phyloP scores from a whole-genome alignment of 23 tunicate species.

The Clavelina lepadiformis region DNA sequence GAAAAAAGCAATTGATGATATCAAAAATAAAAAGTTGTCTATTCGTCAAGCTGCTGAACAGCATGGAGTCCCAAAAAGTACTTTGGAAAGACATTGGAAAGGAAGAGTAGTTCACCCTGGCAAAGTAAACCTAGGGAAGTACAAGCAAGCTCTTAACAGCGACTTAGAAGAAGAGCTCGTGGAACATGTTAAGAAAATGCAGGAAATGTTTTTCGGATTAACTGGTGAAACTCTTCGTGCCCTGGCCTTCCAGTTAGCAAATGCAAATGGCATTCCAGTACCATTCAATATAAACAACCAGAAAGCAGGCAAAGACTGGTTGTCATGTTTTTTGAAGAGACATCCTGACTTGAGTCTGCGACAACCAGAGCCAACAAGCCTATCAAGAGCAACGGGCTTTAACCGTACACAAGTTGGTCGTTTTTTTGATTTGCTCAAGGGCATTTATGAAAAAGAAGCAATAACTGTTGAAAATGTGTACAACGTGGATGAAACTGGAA shows the following conservation, averaged over 20 bases:
- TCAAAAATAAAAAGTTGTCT: not conserved
- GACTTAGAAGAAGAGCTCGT: slow-evolving; percentile 23
- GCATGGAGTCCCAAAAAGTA: slow-evolving; percentile 17
- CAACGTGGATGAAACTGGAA: slow-evolving; percentile 38
- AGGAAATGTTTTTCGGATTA: slow-evolving; percentile 26
- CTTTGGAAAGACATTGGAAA: slow-evolving; percentile 14
- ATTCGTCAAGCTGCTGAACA: slow-evolving; percentile 5
- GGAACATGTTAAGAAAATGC: slow-evolving; percentile 11
- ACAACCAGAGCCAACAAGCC: slow-evolving; percentile 40
- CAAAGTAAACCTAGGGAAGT: slow-evolving; percentile 6
- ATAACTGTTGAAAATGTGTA: slow-evolving; percentile 19
- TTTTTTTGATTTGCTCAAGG: slow-evolving; percentile 19
- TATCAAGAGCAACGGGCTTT: slow-evolving; percentile 35
- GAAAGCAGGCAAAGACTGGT: slow-evolving; percentile 19
- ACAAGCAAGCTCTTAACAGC: slow-evolving; percentile 1
- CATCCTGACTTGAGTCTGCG: slow-evolving; percentile 16
- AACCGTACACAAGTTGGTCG: slow-evolving; percentile 16
- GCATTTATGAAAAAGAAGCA: not conserved
- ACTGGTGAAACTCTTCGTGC: slow-evolving; percentile 4
- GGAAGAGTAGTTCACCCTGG: slow-evolving; percentile 11
- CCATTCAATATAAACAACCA: slow-evolving; percentile 17
- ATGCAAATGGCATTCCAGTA: not conserved
- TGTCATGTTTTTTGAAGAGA: slow-evolving; percentile 21
- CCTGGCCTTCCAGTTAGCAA: slow-evolving; percentile 25
- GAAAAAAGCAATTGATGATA: slow-evolving; percentile 5